Evolutionary conservation across 2,113 vertebrate species (phyloP).

Genomic region (Corythoichthys intestinalis): DNA sequence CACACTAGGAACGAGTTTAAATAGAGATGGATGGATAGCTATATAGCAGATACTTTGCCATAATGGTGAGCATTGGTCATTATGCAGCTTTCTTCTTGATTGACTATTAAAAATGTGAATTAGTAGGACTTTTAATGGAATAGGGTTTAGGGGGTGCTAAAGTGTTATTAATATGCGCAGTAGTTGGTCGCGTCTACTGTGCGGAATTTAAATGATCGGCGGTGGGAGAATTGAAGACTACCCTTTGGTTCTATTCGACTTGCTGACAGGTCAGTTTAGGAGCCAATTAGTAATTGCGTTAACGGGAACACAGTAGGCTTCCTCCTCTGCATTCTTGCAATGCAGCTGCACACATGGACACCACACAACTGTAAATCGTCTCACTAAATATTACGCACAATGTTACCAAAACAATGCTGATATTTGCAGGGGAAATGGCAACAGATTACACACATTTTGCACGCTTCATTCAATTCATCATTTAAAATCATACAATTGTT

Average conservation of each 20-base stretch:
- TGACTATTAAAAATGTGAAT: neutral
- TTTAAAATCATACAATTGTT: too few relatives aligned
- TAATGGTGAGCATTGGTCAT: neutral
- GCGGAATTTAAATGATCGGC: neutral
- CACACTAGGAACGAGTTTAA: neutral
- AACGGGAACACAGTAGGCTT: neutral
- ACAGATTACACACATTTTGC: too few relatives aligned
- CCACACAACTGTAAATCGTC: neutral
- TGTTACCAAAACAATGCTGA: neutral
- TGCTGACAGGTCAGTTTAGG: neutral
- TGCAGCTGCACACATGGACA: neutral
- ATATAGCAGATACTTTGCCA: neutral
- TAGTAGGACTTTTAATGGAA: slow-evolving; percentile 1
- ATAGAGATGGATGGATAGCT: neutral
- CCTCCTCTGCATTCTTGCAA: neutral
- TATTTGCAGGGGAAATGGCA: too few relatives aligned
- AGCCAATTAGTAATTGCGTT: neutral
- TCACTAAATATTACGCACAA: neutral
- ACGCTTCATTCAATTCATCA: too few relatives aligned
- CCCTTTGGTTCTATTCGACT: neutral
- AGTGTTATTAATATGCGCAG: neutral
- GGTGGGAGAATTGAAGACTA: neutral
- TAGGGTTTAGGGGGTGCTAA: neutral
- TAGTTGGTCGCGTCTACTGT: neutral
- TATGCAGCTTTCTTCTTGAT: slow-evolving; percentile 2